Percentiles rank a stretch among this genome's conserved stretches.
These are phyloP conservation scores for Microdon myrmicae DNA, from an alignment of 2,888 invertebrate genomes.

Conservation along the genomic window DNA sequence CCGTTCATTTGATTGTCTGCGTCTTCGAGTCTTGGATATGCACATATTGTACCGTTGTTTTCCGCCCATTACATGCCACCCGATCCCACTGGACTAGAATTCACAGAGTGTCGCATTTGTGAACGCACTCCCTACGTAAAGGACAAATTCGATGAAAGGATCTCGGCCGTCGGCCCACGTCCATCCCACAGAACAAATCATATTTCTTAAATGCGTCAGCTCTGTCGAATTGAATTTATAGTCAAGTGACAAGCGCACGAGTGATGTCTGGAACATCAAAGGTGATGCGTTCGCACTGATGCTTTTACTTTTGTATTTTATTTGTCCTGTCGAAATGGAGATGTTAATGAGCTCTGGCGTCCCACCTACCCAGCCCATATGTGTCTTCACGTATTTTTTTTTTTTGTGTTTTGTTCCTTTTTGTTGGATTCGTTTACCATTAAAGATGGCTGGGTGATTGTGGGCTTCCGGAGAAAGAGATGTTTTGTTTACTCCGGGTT, in stretches of 20 bases:
- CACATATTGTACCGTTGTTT: constrained; percentile 8
- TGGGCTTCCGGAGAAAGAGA: constrained; percentile 44
- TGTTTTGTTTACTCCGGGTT: constrained; percentile 46
- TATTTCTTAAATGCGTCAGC: constrained; percentile 33
- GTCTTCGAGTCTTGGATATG: constrained; percentile 24
- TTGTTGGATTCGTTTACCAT: too few species aligned
- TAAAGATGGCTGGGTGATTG: too few species aligned
- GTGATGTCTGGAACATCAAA: constrained; percentile 46
- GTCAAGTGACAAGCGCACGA: constrained; percentile 40
- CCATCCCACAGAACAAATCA: too few species aligned
- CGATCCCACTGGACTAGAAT: background rate
- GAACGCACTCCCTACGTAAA: background rate
- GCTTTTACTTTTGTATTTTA: constrained; percentile 31
- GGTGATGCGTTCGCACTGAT: constrained; percentile 22
- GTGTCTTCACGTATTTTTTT: constrained; percentile 28
- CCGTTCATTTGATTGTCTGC: constrained; percentile 1
- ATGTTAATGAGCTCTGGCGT: constrained; percentile 52
- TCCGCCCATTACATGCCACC: background rate
- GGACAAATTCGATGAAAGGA: constrained; percentile 18
- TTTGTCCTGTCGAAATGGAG: constrained; percentile 48
- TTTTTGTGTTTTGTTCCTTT: constrained; percentile 6
- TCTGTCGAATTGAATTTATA: constrained; percentile 45
- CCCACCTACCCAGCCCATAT: constrained; percentile 46
- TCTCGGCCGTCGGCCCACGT: constrained; percentile 27
- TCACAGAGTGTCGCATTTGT: background rate